These are phyloP conservation scores for Pandion haliaetus DNA, from an alignment of 2,113 vertebrate species.

Conservation along the genomic window DNA sequence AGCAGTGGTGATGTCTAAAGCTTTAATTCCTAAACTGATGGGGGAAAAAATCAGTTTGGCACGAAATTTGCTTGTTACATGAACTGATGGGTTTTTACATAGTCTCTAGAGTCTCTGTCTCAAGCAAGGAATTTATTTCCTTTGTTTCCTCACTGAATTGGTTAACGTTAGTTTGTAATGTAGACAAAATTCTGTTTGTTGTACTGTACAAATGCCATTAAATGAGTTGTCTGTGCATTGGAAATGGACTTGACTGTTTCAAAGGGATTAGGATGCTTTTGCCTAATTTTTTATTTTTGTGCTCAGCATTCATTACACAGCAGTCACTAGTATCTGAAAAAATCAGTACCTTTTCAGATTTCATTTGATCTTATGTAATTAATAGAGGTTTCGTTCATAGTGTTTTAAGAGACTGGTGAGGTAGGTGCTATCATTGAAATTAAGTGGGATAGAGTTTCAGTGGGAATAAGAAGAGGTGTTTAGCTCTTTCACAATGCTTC, in stretches of 20 bases:
- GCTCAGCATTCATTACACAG: neutral
- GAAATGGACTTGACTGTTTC: neutral
- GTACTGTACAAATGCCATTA: neutral
- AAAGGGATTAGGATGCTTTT: neutral
- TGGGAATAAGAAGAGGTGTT: neutral
- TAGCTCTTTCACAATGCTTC: neutral
- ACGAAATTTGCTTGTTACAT: fast-evolving
- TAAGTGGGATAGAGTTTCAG: neutral
- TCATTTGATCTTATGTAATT: neutral
- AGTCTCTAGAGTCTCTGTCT: neutral
- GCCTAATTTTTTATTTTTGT: neutral
- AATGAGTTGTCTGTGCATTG: neutral
- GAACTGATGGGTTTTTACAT: neutral
- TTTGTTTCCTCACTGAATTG: neutral
- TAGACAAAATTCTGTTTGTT: neutral
- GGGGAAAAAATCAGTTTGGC: neutral
- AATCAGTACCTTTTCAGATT: neutral
- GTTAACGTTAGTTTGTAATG: neutral
- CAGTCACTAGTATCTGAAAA: neutral
- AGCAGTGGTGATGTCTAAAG: neutral
- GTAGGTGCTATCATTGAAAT: neutral
- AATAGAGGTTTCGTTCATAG: neutral
- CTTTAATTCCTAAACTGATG: neutral
- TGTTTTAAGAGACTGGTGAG: neutral
- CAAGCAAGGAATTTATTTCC: neutral